A percentile compares a stretch with the other conserved stretches of the same genome.
Evolutionary conservation across 2,888 invertebrate genomes (phyloP).

Genomic region (Volucella inflata): DNA sequence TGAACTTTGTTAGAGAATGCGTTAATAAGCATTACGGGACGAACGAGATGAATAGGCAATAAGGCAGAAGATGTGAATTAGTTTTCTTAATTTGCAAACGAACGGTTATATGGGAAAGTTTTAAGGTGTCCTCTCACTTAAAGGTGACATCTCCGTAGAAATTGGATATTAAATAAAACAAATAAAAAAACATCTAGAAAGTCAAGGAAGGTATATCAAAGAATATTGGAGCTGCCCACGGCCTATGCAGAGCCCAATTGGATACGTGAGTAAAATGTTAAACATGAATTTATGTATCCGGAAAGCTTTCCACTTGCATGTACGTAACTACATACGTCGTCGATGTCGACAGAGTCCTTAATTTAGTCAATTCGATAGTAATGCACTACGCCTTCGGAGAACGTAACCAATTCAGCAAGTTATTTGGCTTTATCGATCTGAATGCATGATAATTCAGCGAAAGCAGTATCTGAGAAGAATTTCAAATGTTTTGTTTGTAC

Average conservation of each 20-base stretch:
- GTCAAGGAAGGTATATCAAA: no score
- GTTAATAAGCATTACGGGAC: constrained; percentile 55
- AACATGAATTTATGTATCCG: constrained; percentile 9
- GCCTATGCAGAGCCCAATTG: constrained; percentile 14
- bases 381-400: not conserved
- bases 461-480: not conserved
- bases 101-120: constrained; percentile 19
- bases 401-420: constrained; percentile 8
- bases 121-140: no score
- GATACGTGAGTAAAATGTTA: constrained; percentile 45
- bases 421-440: constrained; percentile 22
- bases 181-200: no score
- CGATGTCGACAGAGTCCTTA: constrained; percentile 14
- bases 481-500: no score
- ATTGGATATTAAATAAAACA: no score
- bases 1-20: constrained; percentile 59
- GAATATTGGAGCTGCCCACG: not conserved
- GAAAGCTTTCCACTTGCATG: constrained; percentile 13
- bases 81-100: constrained; percentile 44
- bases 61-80: constrained; percentile 36
- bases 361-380: constrained; percentile 2
- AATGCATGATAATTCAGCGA: not conserved
- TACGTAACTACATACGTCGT: not conserved
- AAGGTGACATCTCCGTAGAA: no score
- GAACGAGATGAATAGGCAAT: constrained; percentile 51